Evolutionary conservation across 2,797 vertebrate genomes (phyloP), one percentile per base, ranked within the genome.

Genomic region (Channallabes apus): DNA sequence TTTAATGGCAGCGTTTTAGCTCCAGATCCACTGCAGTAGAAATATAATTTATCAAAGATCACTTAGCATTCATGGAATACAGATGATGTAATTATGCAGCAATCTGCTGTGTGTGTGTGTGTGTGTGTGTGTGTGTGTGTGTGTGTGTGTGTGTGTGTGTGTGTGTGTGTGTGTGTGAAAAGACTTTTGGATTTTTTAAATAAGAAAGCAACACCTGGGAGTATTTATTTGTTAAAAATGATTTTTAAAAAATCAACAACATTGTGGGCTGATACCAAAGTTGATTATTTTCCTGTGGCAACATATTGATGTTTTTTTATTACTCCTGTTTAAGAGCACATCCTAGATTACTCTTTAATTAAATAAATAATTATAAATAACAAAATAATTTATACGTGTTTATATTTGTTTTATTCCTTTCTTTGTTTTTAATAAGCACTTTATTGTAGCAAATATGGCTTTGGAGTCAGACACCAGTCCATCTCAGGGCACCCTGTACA

Each of bases 41-140:
- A 93, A 94, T 92, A 93, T 91, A 91, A 94, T 95, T 95, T 95
- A 94, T 93, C 93, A 93, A 93, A 94, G 92, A 94, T 91, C 91
- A 94, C 95, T 95, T 95, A 94, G 93, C 92, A 96, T 95, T 95
- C 94, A 95, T 95, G 94, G 94, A 95, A 96, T 95, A 95, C 93
- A 95, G 95, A 95, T 94, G 92, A 92, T 95, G 94, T 94, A 94
- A 95, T 95, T 96, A 96, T 91, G 91, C 92, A 94, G 91, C 92
- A 94, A 92, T 94, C 92, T 38, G 41, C 64, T 58, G 17, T 69
- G 73, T 64, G 61, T 46, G 27, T 51, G 29, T 46, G 65, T 18
- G 54, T 59, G 20, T 32, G 46, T 17, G 64, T 73, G 41, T 54
- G 41, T 73, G 72, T 29, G 72, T 75, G 72, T 75, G 46, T 56